Conservation (phyloP, 2,888 invertebrate genomes). For the Pseudeuparius sepicola region DNA sequence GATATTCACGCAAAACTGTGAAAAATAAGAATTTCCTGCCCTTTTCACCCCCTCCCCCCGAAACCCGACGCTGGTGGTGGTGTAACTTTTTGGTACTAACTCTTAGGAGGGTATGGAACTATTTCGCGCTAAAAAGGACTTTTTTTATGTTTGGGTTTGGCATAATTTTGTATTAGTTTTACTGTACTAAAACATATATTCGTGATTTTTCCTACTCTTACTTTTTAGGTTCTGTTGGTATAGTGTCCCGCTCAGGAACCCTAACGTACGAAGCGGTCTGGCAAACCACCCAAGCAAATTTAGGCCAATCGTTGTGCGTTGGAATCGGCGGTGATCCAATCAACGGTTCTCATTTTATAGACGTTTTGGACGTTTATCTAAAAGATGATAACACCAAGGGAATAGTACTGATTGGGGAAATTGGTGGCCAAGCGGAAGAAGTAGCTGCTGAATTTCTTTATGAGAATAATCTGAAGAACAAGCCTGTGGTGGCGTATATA, state of each 20-base stretch:
- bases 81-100: neutral
- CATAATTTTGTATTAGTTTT: no score
- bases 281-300: constrained; percentile 59
- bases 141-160: constrained; percentile 5
- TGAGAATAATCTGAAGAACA: constrained; percentile 66
- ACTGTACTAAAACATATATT: no score
- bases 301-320: constrained; percentile 93
- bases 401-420: constrained; percentile 89
- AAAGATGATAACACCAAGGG: constrained; percentile 86
- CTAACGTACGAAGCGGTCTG: constrained; percentile 69
- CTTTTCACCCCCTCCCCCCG: no score
- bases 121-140: neutral
- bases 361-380: constrained; percentile 79
- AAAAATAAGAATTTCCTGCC: no score
- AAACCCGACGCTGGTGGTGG: no score
- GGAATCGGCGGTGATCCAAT: constrained; percentile 44
- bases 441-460: constrained; percentile 81
- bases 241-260: constrained; percentile 53
- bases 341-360: constrained; percentile 69
- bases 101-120: neutral
- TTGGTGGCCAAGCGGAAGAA: constrained; percentile 93
- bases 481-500: constrained; percentile 96
- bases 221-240: constrained; percentile 38
- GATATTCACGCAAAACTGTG: no score
- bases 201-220: neutral